Conservation (phyloP, 2,888 invertebrate species). For the Syritta pipiens region DNA sequence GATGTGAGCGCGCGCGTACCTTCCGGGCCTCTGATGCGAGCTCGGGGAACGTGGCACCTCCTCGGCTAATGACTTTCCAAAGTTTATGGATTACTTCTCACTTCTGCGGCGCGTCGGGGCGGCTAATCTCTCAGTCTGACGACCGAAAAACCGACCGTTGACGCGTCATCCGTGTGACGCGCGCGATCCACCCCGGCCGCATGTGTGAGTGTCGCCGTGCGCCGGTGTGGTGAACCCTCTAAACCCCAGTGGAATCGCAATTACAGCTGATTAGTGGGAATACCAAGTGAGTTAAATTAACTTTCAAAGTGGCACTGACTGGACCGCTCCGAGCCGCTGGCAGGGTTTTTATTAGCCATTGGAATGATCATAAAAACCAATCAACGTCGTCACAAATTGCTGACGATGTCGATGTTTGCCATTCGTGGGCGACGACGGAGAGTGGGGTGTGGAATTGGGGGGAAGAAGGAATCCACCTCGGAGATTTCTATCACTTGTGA, state of each 20-base stretch:
- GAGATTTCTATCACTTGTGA: slow-evolving; percentile 54
- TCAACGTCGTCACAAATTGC: slow-evolving; percentile 70
- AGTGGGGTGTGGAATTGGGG: background rate
- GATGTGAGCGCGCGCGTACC: slow-evolving; percentile 35
- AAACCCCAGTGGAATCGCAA: slow-evolving; percentile 57
- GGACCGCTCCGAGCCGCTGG: slow-evolving; percentile 6
- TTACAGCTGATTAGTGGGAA: slow-evolving; percentile 67
- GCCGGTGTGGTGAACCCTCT: slow-evolving; percentile 1
- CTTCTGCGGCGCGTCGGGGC: slow-evolving; percentile 1
- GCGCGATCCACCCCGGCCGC: slow-evolving; percentile 44
- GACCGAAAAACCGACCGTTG: slow-evolving; percentile 41
- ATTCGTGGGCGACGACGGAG: slow-evolving; percentile 3
- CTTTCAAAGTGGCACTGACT: slow-evolving; percentile 46
- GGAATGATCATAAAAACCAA: slow-evolving; percentile 69
- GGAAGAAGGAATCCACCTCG: slow-evolving; percentile 33
- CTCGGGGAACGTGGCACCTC: background rate
- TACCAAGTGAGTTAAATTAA: slow-evolving; percentile 64
- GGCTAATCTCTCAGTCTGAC: slow-evolving; percentile 13
- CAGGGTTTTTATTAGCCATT: slow-evolving; percentile 40
- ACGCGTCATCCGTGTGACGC: too few species aligned
- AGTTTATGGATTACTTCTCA: slow-evolving; percentile 51
- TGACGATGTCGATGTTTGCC: slow-evolving; percentile 56
- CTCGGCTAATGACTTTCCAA: slow-evolving; percentile 47
- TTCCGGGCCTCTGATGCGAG: slow-evolving; percentile 32
- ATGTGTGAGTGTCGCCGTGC: background rate